Percentiles rank a stretch among this genome's conserved stretches.
phyloP scores from a whole-genome alignment of 2,888 invertebrate genomes.

The Lepidochitona cinerea region DNA sequence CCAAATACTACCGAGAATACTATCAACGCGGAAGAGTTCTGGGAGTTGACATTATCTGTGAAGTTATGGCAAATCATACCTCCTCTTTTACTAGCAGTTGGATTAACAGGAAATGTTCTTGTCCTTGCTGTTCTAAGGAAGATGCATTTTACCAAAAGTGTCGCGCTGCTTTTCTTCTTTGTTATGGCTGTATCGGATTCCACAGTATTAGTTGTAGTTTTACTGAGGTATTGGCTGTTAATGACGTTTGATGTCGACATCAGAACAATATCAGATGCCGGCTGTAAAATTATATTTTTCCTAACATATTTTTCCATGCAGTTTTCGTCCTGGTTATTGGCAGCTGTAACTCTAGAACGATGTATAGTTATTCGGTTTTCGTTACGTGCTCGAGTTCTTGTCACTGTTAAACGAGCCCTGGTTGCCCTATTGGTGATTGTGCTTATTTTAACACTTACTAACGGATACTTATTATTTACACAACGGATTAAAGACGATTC shows the following conservation, averaged over 20 bases:
- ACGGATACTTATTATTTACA: conserved; percentile 40
- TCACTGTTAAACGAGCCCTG: conserved; percentile 26
- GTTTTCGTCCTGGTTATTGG: conserved; percentile 44
- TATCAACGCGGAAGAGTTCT: too few species aligned
- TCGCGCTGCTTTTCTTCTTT: conserved; percentile 36
- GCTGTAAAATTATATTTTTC: conserved; percentile 41
- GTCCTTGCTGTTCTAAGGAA: conserved; percentile 32
- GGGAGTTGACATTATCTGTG: neutral
- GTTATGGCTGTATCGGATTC: conserved; percentile 37
- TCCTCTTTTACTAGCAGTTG: conserved; percentile 33
- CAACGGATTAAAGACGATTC: conserved; percentile 37
- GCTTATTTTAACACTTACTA: conserved; percentile 16
- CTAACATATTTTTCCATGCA: conserved; percentile 45
- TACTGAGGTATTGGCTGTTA: conserved; percentile 34
- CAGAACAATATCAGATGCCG: conserved; percentile 26
- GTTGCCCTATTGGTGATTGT: conserved; percentile 16
- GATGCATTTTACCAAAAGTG: conserved; percentile 31
- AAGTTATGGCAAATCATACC: conserved; percentile 36
- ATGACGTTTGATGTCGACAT: conserved; percentile 32
- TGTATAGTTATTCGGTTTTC: conserved; percentile 29
- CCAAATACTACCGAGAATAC: too few species aligned
- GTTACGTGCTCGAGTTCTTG: conserved; percentile 13
- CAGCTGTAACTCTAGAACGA: conserved; percentile 37
- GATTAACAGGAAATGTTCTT: conserved; percentile 38
- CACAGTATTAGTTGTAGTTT: conserved; percentile 33